Conservation (phyloP, 2,113 vertebrate genomes). For the Piaya cayana region DNA sequence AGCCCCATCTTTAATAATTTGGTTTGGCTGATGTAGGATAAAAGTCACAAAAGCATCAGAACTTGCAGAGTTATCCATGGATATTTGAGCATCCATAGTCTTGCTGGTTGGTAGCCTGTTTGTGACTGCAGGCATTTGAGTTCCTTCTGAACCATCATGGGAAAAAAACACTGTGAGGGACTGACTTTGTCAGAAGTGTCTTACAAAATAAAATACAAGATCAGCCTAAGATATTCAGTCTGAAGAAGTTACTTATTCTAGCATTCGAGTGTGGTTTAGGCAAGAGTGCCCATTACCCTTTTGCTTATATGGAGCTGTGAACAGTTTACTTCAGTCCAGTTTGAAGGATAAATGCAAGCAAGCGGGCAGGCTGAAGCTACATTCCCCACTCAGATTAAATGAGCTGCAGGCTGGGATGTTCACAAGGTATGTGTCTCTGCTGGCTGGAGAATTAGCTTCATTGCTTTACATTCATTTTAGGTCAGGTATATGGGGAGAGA, state of each 20-base stretch:
- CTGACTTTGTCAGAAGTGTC: background rate
- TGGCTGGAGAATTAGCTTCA: background rate
- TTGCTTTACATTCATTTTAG: background rate
- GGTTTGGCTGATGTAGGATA: background rate
- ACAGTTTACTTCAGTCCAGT: background rate
- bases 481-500: background rate
- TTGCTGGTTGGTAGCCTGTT: background rate
- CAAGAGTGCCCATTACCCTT: background rate
- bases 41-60: background rate
- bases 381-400: background rate
- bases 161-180: background rate
- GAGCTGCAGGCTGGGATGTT: background rate
- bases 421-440: background rate
- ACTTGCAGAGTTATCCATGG: background rate
- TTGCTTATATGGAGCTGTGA: background rate
- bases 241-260: background rate
- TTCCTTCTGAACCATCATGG: background rate
- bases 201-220: background rate
- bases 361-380: background rate
- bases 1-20: background rate
- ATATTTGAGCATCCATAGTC: background rate
- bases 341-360: background rate
- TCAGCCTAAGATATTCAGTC: background rate
- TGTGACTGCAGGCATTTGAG: background rate
- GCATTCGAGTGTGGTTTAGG: background rate